A percentile compares a stretch with the other conserved stretches of the same genome.
phyloP scores from a whole-genome alignment of 2,888 invertebrate species.

The Caenorhabditis plicata region DNA sequence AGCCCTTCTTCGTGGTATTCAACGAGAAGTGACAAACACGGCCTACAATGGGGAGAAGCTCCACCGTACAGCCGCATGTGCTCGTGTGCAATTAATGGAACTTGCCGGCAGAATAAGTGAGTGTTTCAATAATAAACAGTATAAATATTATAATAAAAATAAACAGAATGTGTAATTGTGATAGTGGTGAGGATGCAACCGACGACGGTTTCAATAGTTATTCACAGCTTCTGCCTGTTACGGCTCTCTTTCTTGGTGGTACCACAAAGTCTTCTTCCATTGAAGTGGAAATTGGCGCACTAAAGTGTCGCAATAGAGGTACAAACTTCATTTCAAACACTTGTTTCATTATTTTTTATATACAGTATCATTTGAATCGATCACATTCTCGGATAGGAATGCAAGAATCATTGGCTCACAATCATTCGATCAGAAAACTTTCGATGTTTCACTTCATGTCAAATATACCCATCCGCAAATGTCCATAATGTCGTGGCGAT shows the following conservation, averaged over 20 bases:
- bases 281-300: constrained; percentile 56
- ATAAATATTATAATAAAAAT: no score
- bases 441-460: constrained; percentile 54
- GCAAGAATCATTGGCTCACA: constrained; percentile 52
- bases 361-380: constrained; percentile 54
- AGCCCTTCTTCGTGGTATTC: constrained; percentile 59
- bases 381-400: constrained; percentile 63
- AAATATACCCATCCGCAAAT: constrained; percentile 58
- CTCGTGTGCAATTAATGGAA: constrained; percentile 59
- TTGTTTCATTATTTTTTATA: no score
- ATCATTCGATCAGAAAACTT: constrained; percentile 43
- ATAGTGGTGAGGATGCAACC: constrained; percentile 57
- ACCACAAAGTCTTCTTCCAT: constrained; percentile 51
- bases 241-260: constrained; percentile 62
- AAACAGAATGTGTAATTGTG: constrained; percentile 63
- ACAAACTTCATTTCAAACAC: no score
- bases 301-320: constrained; percentile 49
- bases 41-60: constrained; percentile 62
- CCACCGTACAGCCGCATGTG: constrained; percentile 63
- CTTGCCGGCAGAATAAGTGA: constrained; percentile 52
- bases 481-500: constrained; percentile 61
- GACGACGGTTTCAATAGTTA: constrained; percentile 60
- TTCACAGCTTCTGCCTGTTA: constrained; percentile 60
- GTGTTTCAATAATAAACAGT: no score
- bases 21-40: constrained; percentile 40